Evolutionary conservation across 2,797 vertebrate species (phyloP).

Genomic region (Pseudochromis fuscus): DNA sequence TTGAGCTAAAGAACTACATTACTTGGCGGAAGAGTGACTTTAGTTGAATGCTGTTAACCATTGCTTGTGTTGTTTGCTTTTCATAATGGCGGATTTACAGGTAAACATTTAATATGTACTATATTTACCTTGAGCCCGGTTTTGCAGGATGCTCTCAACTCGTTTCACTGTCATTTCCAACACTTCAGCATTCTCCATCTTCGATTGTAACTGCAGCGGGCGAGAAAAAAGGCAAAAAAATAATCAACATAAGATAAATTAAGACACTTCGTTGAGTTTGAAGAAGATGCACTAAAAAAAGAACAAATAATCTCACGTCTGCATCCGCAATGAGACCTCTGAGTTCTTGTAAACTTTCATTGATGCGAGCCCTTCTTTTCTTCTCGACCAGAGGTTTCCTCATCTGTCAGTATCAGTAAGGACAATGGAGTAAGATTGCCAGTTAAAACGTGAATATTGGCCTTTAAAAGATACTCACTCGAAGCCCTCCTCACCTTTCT

Average conservation of each 20-base stretch:
- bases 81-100: background rate
- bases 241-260: background rate
- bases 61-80: no score
- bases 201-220: constrained; percentile 83
- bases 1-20: constrained; percentile 10
- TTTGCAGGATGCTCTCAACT: constrained; percentile 89
- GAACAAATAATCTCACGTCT: constrained; percentile 83
- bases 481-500: constrained; percentile 86
- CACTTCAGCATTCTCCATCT: constrained; percentile 96
- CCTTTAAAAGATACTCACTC: background rate
- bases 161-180: constrained; percentile 94
- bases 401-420: constrained; percentile 77
- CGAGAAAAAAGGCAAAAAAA: constrained; percentile 24
- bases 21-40: background rate
- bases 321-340: constrained; percentile 87
- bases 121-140: constrained; percentile 86
- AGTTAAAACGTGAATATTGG: background rate
- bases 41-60: background rate
- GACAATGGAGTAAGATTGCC: background rate
- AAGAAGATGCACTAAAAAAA: no score
- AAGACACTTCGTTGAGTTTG: fast-evolving
- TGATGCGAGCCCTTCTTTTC: constrained; percentile 93
- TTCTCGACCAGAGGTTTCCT: constrained; percentile 95
- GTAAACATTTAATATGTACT: background rate
- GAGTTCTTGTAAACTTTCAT: constrained; percentile 94